Evolutionary conservation across 2,888 invertebrate species (phyloP).

Genomic region (Yponomeuta sedellus): DNA sequence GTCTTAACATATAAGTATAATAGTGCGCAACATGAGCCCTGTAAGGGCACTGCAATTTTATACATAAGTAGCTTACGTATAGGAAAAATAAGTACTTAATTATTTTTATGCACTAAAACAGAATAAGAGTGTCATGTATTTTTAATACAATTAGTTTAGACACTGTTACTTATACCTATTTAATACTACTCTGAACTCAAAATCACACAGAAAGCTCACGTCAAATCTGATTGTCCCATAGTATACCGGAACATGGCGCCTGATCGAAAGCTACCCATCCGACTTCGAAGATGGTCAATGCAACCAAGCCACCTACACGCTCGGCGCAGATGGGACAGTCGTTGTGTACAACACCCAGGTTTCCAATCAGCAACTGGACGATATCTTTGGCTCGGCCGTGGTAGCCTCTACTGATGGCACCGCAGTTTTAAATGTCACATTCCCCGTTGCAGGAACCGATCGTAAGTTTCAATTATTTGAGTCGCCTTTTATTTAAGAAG

Average conservation of each 20-base stretch:
- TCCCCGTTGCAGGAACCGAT: constrained; percentile 61
- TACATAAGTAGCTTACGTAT: too few relatives aligned
- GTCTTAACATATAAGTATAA: too few relatives aligned
- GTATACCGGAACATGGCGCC: constrained; percentile 64
- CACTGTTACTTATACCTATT: too few relatives aligned
- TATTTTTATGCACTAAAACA: too few relatives aligned
- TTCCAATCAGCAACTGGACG: constrained; percentile 54
- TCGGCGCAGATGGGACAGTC: constrained; percentile 35
- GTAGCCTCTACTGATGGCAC: constrained; percentile 53
- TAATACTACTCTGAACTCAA: too few relatives aligned
- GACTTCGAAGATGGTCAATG: constrained; percentile 77
- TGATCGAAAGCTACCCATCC: constrained; percentile 78
- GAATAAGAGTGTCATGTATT: too few relatives aligned
- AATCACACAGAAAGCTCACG: neutral
- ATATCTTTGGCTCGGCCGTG: constrained; percentile 66
- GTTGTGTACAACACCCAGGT: constrained; percentile 44
- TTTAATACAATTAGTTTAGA: too few relatives aligned
- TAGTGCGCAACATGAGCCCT: too few relatives aligned
- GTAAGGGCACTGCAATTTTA: too few relatives aligned
- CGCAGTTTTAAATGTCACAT: constrained; percentile 72
- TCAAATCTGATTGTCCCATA: neutral
- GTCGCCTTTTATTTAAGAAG: too few relatives aligned
- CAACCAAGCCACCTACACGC: constrained; percentile 72
- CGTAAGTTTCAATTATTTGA: constrained; percentile 31
- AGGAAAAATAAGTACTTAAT: too few relatives aligned